These are phyloP conservation scores for Apis dorsata DNA, from an alignment of 1,140 invertebrate species.

Conservation along the genomic window DNA sequence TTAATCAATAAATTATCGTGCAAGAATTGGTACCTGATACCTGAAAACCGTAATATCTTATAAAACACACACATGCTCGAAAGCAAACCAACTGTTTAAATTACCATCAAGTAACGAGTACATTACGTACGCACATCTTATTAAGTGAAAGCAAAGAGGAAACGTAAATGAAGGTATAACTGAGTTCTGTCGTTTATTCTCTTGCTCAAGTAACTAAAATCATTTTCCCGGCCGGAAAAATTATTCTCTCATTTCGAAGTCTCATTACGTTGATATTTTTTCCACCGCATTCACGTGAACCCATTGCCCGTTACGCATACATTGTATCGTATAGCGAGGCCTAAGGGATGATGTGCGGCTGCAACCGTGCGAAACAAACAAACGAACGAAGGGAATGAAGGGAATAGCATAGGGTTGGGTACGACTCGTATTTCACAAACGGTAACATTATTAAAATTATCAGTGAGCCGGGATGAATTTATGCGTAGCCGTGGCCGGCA, in stretches of 20 bases:
- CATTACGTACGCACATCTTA: not conserved
- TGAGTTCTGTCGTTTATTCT: not conserved
- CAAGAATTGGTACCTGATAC: too few relatives aligned
- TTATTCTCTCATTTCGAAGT: not conserved
- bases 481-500: conserved; percentile 31
- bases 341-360: not conserved
- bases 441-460: conserved; percentile 70
- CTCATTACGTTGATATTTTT: not conserved
- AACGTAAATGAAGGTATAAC: not conserved
- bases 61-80: not conserved
- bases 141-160: not conserved
- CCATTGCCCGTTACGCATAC: not conserved
- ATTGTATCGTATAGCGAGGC: not conserved
- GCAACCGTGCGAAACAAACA: not conserved
- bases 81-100: not conserved
- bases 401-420: not conserved
- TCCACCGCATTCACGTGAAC: not conserved
- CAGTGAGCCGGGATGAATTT: conserved; percentile 56
- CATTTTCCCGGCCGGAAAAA: not conserved
- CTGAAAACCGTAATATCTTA: too few relatives aligned
- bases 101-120: not conserved
- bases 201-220: not conserved
- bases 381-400: not conserved
- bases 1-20: too few relatives aligned
- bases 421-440: conserved; percentile 60